Conservation (phyloP, 2,797 vertebrate species). For the Martes flavigula region DNA sequence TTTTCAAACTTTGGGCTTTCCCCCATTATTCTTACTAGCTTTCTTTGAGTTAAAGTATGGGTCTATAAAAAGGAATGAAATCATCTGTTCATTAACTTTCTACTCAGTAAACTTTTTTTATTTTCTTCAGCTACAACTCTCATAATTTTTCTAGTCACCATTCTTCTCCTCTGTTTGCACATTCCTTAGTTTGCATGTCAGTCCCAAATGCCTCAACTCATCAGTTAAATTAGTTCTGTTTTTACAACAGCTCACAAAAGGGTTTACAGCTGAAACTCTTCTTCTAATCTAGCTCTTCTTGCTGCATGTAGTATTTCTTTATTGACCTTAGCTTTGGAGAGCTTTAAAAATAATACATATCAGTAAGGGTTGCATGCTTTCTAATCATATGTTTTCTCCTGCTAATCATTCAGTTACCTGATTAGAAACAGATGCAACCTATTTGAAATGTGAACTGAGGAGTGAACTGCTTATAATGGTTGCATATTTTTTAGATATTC, state of each 20-base stretch:
- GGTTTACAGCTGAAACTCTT: conserved; percentile 59
- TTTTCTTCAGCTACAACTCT: conserved; percentile 55
- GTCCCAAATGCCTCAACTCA: conserved; percentile 48
- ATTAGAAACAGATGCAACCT: conserved; percentile 79
- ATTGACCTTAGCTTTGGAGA: conserved; percentile 64
- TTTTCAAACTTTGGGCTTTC: conserved; percentile 46
- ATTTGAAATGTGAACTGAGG: conserved; percentile 76
- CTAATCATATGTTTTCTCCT: conserved; percentile 77
- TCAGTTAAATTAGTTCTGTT: conserved; percentile 71
- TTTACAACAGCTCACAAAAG: conserved; percentile 67
- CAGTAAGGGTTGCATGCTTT: conserved; percentile 62
- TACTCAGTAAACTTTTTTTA: conserved; percentile 48
- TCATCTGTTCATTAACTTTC: conserved; percentile 67
- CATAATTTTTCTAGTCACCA: conserved; percentile 48
- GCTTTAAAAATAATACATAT: conserved; percentile 72
- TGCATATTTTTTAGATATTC: conserved; percentile 56
- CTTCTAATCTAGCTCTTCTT: conserved; percentile 65
- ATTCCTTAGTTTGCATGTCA: conserved; percentile 62
- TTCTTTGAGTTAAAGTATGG: conserved; percentile 59
- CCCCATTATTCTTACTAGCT: conserved; percentile 51
- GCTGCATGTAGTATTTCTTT: conserved; percentile 59
- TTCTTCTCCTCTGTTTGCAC: conserved; percentile 63
- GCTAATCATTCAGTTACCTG: conserved; percentile 78
- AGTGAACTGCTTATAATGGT: conserved; percentile 65
- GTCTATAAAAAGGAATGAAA: conserved; percentile 71